Percentiles rank a stretch among this genome's conserved stretches.
phyloP scores from a whole-genome alignment of 2,888 invertebrate genomes.

The Achlya flavicornis region DNA sequence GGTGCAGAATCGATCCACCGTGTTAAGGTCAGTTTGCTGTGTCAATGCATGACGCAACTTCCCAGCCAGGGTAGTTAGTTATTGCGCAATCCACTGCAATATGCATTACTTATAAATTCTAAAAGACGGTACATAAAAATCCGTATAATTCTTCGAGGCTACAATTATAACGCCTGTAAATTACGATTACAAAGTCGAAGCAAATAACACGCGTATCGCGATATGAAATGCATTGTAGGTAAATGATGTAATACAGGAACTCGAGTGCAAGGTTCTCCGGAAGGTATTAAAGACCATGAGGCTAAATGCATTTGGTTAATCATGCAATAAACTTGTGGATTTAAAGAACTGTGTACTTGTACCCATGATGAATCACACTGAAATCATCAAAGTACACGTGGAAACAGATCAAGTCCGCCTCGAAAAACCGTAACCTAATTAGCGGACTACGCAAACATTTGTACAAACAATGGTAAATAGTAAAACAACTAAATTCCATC shows the following conservation, averaged over 20 bases:
- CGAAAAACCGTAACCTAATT: conserved; percentile 38
- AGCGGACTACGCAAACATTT: conserved; percentile 33
- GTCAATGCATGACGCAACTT: conserved; percentile 72
- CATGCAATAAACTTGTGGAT: conserved; percentile 26
- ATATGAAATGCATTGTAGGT: conserved; percentile 63
- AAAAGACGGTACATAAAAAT: neutral
- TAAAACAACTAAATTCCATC: neutral
- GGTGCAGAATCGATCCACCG: conserved; percentile 67
- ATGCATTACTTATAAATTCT: conserved; percentile 20
- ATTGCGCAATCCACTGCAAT: conserved; percentile 74
- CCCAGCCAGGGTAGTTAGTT: conserved; percentile 46
- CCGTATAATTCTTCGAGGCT: neutral
- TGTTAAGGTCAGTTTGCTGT: conserved; percentile 72
- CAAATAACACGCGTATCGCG: conserved; percentile 46
- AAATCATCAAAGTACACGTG: conserved; percentile 11
- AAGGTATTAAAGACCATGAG: conserved; percentile 67
- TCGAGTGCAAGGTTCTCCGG: conserved; percentile 72
- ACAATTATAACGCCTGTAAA: neutral
- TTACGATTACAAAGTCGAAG: conserved; percentile 52
- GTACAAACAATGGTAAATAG: conserved; percentile 27
- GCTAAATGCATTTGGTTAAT: conserved; percentile 66
- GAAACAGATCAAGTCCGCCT: neutral
- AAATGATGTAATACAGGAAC: conserved; percentile 80
- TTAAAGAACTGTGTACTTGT: conserved; percentile 23
- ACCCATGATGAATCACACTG: conserved; percentile 32